Conservation (phyloP, 2,113 vertebrate genomes). For the Nasalis larvatus region DNA sequence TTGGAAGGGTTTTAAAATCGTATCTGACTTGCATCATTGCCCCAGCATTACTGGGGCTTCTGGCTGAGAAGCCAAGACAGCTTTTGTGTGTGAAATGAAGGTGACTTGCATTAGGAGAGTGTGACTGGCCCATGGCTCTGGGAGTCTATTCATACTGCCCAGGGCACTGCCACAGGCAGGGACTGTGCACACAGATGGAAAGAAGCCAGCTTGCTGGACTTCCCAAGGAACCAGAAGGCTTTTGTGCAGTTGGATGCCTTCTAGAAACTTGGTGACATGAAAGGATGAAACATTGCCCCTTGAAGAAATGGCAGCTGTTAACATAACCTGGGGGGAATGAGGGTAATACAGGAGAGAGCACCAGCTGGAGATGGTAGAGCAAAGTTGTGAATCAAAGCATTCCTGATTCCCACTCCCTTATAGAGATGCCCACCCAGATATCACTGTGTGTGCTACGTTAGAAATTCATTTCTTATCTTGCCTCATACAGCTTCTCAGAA, state of each 20-base stretch:
- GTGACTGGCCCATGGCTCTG: not conserved
- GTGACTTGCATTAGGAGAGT: fast-evolving
- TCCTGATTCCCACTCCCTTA: not conserved
- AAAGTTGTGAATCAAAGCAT: not conserved
- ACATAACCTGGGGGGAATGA: not conserved
- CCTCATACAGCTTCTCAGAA: not conserved
- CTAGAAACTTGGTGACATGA: not conserved
- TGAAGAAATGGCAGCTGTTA: not conserved
- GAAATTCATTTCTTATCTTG: not conserved
- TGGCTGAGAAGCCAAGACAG: not conserved
- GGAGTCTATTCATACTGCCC: not conserved
- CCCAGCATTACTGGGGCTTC: fast-evolving
- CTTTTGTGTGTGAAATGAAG: not conserved
- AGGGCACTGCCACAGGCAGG: not conserved
- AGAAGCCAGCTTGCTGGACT: not conserved
- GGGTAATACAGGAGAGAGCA: not conserved
- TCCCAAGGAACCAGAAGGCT: not conserved
- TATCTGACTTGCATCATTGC: not conserved
- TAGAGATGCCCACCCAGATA: fast-evolving
- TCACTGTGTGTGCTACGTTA: no score
- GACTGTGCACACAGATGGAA: not conserved
- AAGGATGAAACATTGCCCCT: not conserved
- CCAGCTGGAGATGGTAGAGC: not conserved
- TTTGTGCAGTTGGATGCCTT: not conserved
- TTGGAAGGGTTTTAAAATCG: not conserved